phyloP scores from a whole-genome alignment of 2,113 vertebrate genomes.

The Channa maculata region DNA sequence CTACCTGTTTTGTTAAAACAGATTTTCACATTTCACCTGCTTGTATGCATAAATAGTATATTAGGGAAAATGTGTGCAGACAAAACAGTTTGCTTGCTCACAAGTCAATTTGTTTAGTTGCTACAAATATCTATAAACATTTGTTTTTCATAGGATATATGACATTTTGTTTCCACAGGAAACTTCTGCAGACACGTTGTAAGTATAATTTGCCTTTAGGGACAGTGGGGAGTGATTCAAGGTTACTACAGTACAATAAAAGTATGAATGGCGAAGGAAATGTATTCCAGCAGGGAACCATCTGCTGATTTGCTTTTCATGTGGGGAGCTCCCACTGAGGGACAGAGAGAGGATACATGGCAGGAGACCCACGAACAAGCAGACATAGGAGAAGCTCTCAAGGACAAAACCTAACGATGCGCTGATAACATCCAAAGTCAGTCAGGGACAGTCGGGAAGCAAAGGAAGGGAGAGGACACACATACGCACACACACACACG shows the following conservation, averaged over 20 bases:
- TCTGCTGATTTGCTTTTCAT: constrained; percentile 69
- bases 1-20: neutral
- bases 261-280: constrained; percentile 62
- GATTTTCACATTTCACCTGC: constrained; percentile 8
- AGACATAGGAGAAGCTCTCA: constrained; percentile 63
- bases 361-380: constrained; percentile 27
- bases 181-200: constrained; percentile 18
- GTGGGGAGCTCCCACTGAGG: constrained; percentile 50
- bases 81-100: constrained; percentile 24
- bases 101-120: constrained; percentile 37
- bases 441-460: constrained; percentile 43
- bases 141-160: constrained; percentile 29
- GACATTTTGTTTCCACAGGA: constrained; percentile 46
- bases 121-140: constrained; percentile 23
- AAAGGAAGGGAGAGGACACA: constrained; percentile 30
- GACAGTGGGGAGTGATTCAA: constrained; percentile 37
- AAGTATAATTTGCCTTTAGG: constrained; percentile 34
- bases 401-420: constrained; percentile 61
- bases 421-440: constrained; percentile 4
- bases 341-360: constrained; percentile 44
- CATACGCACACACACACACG: constrained; percentile 15
- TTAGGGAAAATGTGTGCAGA: constrained; percentile 26
- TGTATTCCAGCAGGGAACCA: constrained; percentile 69
- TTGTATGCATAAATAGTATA: constrained; percentile 8
- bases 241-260: constrained; percentile 51